Evolutionary conservation across 2,888 invertebrate genomes (phyloP).

Genomic region (Homarus gammarus): DNA sequence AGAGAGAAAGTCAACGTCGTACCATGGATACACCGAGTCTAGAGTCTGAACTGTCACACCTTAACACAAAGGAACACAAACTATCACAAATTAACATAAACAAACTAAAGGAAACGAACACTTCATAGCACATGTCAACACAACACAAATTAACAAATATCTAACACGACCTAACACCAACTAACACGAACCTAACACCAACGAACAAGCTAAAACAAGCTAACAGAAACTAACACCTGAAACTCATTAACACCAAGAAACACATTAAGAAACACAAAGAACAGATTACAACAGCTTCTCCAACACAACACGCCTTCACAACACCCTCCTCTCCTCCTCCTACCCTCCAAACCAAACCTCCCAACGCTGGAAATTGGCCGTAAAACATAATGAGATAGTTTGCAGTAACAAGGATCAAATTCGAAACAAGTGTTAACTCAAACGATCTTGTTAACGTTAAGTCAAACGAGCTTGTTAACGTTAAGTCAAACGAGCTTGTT

Average conservation of each 20-base stretch:
- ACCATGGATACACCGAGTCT: neutral
- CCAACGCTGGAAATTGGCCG: constrained; percentile 27
- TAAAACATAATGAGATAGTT: constrained; percentile 58
- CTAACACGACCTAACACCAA: neutral
- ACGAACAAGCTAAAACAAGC: neutral
- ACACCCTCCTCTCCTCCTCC: neutral
- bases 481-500: constrained; percentile 18
- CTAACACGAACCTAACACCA: neutral
- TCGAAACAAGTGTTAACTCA: constrained; percentile 55
- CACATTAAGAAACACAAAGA: too few species aligned
- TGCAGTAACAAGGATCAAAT: constrained; percentile 55
- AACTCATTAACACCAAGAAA: neutral
- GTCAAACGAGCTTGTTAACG: constrained; percentile 52
- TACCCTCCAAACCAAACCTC: constrained; percentile 1
- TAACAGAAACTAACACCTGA: neutral
- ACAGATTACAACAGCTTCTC: neutral
- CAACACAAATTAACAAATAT: too few species aligned
- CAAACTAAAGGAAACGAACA: too few species aligned
- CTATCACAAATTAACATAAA: too few species aligned
- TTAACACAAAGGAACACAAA: too few species aligned
- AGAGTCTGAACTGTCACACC: too few species aligned
- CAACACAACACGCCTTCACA: neutral
- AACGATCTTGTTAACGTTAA: constrained; percentile 48
- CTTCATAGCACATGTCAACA: too few species aligned
- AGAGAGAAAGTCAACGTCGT: constrained; percentile 2